Conservation (phyloP, 1,140 invertebrate species). For the Drosophila ananassae region DNA sequence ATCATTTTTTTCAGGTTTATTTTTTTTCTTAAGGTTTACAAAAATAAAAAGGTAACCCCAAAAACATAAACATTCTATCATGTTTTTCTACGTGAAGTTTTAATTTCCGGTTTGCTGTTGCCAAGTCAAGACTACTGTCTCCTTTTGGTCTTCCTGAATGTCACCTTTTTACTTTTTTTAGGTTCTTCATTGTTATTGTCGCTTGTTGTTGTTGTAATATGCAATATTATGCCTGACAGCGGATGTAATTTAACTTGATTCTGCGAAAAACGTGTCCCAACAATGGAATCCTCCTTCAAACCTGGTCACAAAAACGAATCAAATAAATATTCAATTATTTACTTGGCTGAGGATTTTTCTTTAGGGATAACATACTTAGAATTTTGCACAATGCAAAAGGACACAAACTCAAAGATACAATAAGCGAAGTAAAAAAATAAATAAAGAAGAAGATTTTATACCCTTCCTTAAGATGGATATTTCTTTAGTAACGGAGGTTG, state of each 20-base stretch:
- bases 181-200: conserved; percentile 23
- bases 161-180: background rate
- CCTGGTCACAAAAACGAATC: conserved; percentile 40
- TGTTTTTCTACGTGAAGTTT: conserved; percentile 52
- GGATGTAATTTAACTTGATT: conserved; percentile 51
- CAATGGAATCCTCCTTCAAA: conserved; percentile 32
- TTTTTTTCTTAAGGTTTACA: too few relatives aligned
- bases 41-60: background rate
- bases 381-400: conserved; percentile 22
- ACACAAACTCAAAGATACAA: conserved; percentile 2
- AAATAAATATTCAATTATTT: conserved; percentile 76
- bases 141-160: background rate
- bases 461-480: too few relatives aligned
- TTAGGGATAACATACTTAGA: conserved; percentile 7
- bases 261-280: conserved; percentile 22
- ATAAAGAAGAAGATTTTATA: background rate
- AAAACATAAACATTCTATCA: background rate
- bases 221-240: conserved; percentile 41
- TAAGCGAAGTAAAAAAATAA: background rate
- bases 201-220: conserved; percentile 24
- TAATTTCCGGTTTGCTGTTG: conserved; percentile 70
- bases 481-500: too few relatives aligned
- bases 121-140: conserved; percentile 22
- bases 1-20: too few relatives aligned
- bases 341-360: conserved; percentile 27